Percentiles rank a stretch among this genome's conserved stretches.
Conservation (phyloP, 2,113 vertebrate genomes). For the Pheucticus melanocephalus region DNA sequence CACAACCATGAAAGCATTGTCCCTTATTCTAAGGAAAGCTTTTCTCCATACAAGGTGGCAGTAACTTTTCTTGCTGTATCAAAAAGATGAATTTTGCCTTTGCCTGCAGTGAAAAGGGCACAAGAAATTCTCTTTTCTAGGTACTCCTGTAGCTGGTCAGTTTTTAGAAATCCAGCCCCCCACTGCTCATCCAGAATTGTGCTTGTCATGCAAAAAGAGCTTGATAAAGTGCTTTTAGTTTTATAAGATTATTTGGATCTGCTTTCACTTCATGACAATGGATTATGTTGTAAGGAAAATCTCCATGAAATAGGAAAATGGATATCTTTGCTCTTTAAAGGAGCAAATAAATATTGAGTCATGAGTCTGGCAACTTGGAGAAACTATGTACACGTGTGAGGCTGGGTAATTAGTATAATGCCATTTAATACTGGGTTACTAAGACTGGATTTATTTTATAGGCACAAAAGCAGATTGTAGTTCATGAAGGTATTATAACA, state of each 20-base stretch:
- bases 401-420: conserved; percentile 51
- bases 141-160: background rate
- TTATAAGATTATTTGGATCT: conserved; percentile 47
- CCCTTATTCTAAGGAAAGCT: background rate
- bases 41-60: background rate
- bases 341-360: conserved; percentile 35
- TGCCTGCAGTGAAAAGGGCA: background rate
- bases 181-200: background rate
- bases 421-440: conserved; percentile 13
- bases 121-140: background rate
- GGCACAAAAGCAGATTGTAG: conserved; percentile 37
- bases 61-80: background rate
- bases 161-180: background rate
- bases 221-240: conserved; percentile 30
- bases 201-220: background rate
- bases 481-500: background rate
- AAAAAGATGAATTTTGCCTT: background rate
- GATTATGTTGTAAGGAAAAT: conserved; percentile 48
- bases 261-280: conserved; percentile 41
- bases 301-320: conserved; percentile 39
- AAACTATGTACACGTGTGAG: background rate
- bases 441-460: conserved; percentile 32
- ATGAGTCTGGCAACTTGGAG: conserved; percentile 30
- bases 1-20: background rate
- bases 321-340: conserved; percentile 24